These are phyloP conservation scores for Heliothis subflexa DNA, from an alignment of 1,140 invertebrate species.

Conservation along the genomic window DNA sequence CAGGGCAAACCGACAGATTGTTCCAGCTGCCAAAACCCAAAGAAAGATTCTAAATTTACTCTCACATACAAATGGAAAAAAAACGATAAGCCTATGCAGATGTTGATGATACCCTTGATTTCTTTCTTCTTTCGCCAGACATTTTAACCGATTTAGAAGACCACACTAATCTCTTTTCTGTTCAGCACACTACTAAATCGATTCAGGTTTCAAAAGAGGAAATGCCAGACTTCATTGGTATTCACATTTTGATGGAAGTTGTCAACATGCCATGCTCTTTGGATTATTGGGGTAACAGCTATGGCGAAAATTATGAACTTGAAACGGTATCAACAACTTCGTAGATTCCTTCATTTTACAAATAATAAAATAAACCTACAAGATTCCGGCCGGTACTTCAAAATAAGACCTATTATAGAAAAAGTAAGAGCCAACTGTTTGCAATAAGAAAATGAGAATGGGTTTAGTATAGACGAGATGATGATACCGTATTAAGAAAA, in stretches of 20 bases:
- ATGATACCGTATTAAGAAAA: constrained; percentile 53
- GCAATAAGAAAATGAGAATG: constrained; percentile 50
- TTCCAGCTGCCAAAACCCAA: constrained; percentile 39
- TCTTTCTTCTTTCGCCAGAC: constrained; percentile 39
- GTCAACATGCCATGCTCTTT: constrained; percentile 52
- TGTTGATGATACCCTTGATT: constrained; percentile 21
- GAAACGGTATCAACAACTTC: constrained; percentile 61
- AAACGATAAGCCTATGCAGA: constrained; percentile 10
- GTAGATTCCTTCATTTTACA: constrained; percentile 58
- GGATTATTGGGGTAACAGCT: constrained; percentile 54
- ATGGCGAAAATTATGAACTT: constrained; percentile 58
- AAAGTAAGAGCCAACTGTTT: constrained; percentile 55
- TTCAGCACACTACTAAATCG: constrained; percentile 54
- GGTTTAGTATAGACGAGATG: constrained; percentile 57
- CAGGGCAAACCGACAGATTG: constrained; percentile 49
- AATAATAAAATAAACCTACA: constrained; percentile 43
- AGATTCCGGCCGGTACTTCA: constrained; percentile 49
- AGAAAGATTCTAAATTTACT: constrained; percentile 51
- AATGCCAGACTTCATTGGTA: constrained; percentile 54
- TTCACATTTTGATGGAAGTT: constrained; percentile 57
- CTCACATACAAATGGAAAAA: constrained; percentile 54
- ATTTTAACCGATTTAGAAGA: constrained; percentile 34
- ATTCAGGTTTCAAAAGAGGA: constrained; percentile 51
- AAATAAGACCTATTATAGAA: constrained; percentile 50
- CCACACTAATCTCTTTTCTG: constrained; percentile 52